phyloP scores from a whole-genome alignment of 37 sponge, comb jelly and placozoan genomes.

The Spongilla lacustris region DNA sequence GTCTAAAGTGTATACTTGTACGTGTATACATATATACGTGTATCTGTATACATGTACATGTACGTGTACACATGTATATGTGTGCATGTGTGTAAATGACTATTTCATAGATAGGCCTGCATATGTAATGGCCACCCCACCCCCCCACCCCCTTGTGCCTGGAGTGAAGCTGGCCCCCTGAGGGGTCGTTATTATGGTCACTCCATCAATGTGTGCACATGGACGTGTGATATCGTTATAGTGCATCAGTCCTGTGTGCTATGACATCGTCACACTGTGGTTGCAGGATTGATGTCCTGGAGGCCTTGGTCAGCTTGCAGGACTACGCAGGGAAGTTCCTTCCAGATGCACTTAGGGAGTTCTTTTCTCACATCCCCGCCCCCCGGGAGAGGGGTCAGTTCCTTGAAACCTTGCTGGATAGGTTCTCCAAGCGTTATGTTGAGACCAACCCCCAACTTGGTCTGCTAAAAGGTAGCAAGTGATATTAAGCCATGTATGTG shows the following conservation, averaged over 20 bases:
- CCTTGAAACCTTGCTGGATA: constrained; percentile 56
- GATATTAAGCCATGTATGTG: not conserved
- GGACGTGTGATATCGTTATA: not conserved
- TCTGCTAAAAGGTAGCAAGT: constrained; percentile 62
- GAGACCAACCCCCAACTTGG: constrained; percentile 49
- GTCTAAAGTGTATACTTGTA: too few species aligned
- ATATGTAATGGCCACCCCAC: too few species aligned
- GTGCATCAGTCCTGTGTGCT: not conserved
- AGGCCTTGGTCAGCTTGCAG: constrained; percentile 45
- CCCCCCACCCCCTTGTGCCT: too few species aligned
- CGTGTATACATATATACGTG: not conserved
- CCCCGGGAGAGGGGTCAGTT: constrained; percentile 65
- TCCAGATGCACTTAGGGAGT: constrained; percentile 79
- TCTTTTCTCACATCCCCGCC: constrained; percentile 81
- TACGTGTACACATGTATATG: constrained; percentile 6
- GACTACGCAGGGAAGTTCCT: constrained; percentile 58
- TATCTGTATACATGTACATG: constrained; percentile 22
- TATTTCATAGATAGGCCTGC: too few species aligned
- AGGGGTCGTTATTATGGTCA: too few species aligned
- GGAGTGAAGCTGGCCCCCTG: too few species aligned
- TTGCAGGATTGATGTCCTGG: constrained; percentile 50
- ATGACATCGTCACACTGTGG: too few species aligned
- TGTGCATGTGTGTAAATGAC: constrained; percentile 27
- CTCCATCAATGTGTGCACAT: constrained; percentile 7
- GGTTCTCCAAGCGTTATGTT: constrained; percentile 61